Conservation (phyloP, 2,888 invertebrate genomes). For the Tenthredo mesomela region DNA sequence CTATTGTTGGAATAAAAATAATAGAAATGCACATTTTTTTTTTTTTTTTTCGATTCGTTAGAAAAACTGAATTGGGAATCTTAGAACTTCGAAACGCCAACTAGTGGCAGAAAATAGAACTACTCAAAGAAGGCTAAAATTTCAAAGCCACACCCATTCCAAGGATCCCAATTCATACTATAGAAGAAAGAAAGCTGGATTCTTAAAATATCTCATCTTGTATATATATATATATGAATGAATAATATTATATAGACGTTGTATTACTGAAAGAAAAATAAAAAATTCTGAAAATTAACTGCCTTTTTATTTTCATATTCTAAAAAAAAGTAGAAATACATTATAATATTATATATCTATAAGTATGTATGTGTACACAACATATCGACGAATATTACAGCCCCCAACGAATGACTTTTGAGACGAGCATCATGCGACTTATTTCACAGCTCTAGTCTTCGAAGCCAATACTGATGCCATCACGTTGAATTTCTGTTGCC, state of each 20-base stretch:
- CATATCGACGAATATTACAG: not conserved
- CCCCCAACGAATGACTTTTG: not conserved
- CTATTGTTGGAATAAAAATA: not conserved
- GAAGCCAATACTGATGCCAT: conserved; percentile 27
- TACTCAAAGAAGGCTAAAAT: no score
- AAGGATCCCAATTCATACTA: no score
- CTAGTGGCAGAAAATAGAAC: no score
- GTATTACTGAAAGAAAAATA: not conserved
- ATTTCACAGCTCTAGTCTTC: conserved; percentile 28
- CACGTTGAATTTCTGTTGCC: conserved; percentile 59
- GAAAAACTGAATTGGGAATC: no score
- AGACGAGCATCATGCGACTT: not conserved
- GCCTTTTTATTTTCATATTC: not conserved
- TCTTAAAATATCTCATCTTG: not conserved
- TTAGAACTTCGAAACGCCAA: no score
- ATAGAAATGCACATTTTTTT: not conserved
- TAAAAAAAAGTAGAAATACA: conserved; percentile 16
- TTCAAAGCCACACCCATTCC: no score
- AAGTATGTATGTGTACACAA: not conserved
- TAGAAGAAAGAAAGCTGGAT: not conserved
- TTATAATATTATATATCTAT: not conserved
- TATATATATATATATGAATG: not conserved
- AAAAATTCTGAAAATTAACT: not conserved
- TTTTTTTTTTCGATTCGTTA: not conserved
- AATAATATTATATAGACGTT: not conserved